phyloP scores from a whole-genome alignment of 2,888 invertebrate genomes.

The Leucania comma region DNA sequence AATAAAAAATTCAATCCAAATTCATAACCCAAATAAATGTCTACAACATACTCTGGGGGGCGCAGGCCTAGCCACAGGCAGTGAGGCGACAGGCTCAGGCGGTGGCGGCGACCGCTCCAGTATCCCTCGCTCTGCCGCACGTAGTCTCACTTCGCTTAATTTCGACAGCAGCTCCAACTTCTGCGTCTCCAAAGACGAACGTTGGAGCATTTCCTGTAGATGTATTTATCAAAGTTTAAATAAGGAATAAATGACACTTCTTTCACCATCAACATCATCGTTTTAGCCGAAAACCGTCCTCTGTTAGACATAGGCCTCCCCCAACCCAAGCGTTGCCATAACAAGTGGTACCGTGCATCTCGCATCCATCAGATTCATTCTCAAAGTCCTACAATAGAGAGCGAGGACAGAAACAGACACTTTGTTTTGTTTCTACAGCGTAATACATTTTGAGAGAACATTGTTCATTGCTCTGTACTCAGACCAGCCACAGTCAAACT shows the following conservation, averaged over 20 bases:
- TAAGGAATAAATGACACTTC: too few species aligned
- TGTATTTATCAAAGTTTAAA: not conserved
- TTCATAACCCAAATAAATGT: not conserved
- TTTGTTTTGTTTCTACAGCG: not conserved
- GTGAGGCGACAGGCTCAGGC: conserved; percentile 72
- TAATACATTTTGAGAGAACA: not conserved
- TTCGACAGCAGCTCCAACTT: conserved; percentile 98
- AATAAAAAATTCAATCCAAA: too few species aligned
- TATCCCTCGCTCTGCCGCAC: conserved; percentile 96
- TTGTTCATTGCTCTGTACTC: not conserved
- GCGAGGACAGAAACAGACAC: not conserved
- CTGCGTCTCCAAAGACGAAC: conserved; percentile 98
- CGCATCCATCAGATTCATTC: not conserved
- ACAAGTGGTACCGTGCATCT: too few species aligned
- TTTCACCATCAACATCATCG: too few species aligned
- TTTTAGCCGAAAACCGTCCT: too few species aligned
- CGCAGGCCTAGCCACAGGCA: conserved; percentile 79
- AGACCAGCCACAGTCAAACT: not conserved
- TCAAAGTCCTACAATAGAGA: not conserved
- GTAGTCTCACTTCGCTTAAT: conserved; percentile 97
- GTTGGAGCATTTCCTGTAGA: conserved; percentile 95
- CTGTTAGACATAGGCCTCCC: too few species aligned
- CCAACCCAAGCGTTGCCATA: too few species aligned
- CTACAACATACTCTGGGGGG: conserved; percentile 84
- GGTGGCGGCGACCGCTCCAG: conserved; percentile 92